Percentiles rank a stretch among this genome's conserved stretches.
Conservation (phyloP, 2,113 vertebrate genomes). For the Nothocercus julius region DNA sequence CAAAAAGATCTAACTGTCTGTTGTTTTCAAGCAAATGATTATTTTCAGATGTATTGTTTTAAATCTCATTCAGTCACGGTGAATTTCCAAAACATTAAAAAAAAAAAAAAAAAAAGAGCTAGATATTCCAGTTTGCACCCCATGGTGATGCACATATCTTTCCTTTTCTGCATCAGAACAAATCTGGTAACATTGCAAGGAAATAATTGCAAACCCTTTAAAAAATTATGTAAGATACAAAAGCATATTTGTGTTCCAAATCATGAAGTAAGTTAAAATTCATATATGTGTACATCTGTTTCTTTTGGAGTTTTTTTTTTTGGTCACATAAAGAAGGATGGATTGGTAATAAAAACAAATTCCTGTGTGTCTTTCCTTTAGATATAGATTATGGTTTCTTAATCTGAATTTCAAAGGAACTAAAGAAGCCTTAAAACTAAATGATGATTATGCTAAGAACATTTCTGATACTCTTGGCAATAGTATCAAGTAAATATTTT, state of each 20-base stretch:
- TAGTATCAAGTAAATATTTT: slow-evolving; percentile 10
- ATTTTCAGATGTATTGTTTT: background rate
- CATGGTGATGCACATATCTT: background rate
- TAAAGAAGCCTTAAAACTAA: background rate
- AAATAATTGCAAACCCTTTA: background rate
- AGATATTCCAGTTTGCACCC: background rate
- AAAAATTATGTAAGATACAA: background rate
- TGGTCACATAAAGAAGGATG: background rate
- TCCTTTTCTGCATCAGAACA: background rate
- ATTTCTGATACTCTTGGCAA: background rate
- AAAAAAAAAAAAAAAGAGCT: too few relatives aligned
- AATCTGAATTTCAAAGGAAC: background rate
- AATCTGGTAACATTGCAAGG: background rate
- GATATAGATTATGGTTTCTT: background rate
- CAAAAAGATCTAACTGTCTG: background rate
- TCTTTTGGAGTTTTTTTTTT: background rate
- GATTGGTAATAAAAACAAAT: background rate
- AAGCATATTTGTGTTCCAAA: background rate
- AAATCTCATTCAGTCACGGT: background rate
- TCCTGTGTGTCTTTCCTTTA: background rate
- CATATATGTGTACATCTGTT: background rate
- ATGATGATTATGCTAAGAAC: background rate
- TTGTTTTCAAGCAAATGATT: background rate
- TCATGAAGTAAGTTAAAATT: background rate
- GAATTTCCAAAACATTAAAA: background rate